Percentiles rank a stretch among this genome's conserved stretches.
phyloP scores from a whole-genome alignment of 2,888 invertebrate species.

The Orthosia incerta region DNA sequence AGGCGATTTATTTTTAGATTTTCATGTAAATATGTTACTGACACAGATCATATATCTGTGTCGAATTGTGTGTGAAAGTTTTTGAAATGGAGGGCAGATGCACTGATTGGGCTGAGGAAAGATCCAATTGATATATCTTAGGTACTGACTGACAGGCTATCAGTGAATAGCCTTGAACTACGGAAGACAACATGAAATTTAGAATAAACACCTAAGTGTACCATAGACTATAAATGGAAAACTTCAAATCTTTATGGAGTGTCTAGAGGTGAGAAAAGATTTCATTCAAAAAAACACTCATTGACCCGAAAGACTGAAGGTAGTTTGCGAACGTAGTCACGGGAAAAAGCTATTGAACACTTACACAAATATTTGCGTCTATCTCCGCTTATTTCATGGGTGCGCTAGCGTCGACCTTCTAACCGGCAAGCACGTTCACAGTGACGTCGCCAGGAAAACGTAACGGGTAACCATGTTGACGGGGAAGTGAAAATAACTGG shows the following conservation, averaged over 20 bases:
- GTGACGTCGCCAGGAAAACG: constrained; percentile 57
- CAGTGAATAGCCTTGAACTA: background rate
- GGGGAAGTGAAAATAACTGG: constrained; percentile 59
- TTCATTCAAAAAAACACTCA: background rate
- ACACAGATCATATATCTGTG: background rate
- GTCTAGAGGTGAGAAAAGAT: background rate
- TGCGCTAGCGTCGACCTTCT: constrained; percentile 43
- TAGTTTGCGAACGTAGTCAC: background rate
- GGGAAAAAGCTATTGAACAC: background rate
- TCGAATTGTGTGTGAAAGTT: constrained; percentile 1
- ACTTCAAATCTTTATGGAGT: no score
- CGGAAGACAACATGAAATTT: background rate
- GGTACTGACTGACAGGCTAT: background rate
- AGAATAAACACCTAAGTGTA: background rate
- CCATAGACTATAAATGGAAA: background rate
- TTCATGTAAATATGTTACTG: constrained; percentile 19
- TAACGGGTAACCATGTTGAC: constrained; percentile 56
- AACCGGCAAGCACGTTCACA: constrained; percentile 34
- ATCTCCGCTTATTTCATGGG: constrained; percentile 45
- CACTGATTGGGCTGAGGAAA: background rate
- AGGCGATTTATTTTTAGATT: constrained; percentile 19
- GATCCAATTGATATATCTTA: background rate
- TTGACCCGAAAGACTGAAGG: background rate
- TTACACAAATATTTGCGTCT: constrained; percentile 8
- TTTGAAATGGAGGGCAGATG: background rate